Percentiles rank a stretch among this genome's conserved stretches.
Evolutionary conservation across 2,113 vertebrate genomes (phyloP).

Genomic region (Hemiprocne comata): DNA sequence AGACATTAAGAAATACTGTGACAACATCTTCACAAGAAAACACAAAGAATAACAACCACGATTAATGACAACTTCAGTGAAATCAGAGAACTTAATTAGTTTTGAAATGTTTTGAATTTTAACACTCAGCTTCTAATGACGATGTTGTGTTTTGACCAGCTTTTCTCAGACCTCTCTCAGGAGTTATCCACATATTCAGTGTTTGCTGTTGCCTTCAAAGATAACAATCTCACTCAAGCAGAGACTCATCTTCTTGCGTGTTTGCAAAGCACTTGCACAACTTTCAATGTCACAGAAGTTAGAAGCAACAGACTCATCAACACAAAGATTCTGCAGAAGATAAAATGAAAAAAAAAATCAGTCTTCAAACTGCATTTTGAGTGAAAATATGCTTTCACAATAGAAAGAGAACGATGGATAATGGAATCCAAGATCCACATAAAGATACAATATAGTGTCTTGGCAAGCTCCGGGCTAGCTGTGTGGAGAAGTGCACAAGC

Average conservation of each 20-base stretch:
- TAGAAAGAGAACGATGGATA: background rate
- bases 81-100: background rate
- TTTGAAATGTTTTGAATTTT: background rate
- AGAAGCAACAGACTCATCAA: background rate
- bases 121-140: background rate
- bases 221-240: slow-evolving; percentile 48
- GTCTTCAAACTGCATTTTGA: background rate
- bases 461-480: background rate
- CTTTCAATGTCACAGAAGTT: background rate
- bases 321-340: background rate
- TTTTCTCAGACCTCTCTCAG: background rate
- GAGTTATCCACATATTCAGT: background rate
- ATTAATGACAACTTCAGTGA: background rate
- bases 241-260: slow-evolving; percentile 29
- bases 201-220: slow-evolving; percentile 6
- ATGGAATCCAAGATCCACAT: background rate
- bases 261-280: slow-evolving; percentile 37
- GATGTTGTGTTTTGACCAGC: background rate
- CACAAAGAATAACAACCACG: background rate
- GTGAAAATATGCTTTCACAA: background rate
- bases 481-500: background rate
- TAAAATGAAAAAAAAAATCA: background rate
- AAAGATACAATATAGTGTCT: background rate
- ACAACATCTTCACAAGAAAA: background rate
- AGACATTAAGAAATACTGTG: background rate